Percentiles rank a stretch among this genome's conserved stretches.
Conservation (phyloP, 1,140 invertebrate genomes). For the Artemia franciscana region DNA sequence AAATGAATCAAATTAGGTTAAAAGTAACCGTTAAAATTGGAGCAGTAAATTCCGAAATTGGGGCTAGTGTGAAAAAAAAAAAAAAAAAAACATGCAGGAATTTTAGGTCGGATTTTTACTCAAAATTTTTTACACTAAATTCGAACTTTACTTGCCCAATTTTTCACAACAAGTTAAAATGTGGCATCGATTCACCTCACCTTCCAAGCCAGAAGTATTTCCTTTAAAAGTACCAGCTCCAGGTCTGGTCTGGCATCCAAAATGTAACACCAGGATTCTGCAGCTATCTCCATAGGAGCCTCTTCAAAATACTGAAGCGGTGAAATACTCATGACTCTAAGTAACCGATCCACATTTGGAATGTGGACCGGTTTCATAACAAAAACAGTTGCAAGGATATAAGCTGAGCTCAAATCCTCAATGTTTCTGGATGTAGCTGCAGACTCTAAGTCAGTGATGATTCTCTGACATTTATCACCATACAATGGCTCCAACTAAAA, state of each 20-base stretch:
- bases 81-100: not conserved
- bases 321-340: slow-evolving; percentile 55
- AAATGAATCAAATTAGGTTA: too few species aligned
- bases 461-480: slow-evolving; percentile 26
- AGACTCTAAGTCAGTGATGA: slow-evolving; percentile 29
- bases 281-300: slow-evolving; percentile 57
- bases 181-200: slow-evolving; percentile 12
- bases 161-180: slow-evolving; percentile 3
- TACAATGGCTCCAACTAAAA: too few species aligned
- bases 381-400: slow-evolving; percentile 75
- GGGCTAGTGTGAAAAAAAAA: not conserved
- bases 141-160: slow-evolving; percentile 2
- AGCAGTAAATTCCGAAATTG: too few species aligned
- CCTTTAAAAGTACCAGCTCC: slow-evolving; percentile 62
- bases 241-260: slow-evolving; percentile 73
- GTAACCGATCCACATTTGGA: slow-evolving; percentile 35
- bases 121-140: too few species aligned
- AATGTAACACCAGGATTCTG: slow-evolving; percentile 97
- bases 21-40: too few species aligned
- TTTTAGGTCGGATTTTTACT: too few species aligned
- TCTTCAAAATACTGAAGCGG: slow-evolving; percentile 76
- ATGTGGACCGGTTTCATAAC: slow-evolving; percentile 43
- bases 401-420: slow-evolving; percentile 40
- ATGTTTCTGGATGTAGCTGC: slow-evolving; percentile 32
- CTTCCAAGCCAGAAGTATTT: slow-evolving; percentile 77